Base-by-base conservation (phyloP, 2,113 vertebrate species). In the Corvus cornix region DNA sequence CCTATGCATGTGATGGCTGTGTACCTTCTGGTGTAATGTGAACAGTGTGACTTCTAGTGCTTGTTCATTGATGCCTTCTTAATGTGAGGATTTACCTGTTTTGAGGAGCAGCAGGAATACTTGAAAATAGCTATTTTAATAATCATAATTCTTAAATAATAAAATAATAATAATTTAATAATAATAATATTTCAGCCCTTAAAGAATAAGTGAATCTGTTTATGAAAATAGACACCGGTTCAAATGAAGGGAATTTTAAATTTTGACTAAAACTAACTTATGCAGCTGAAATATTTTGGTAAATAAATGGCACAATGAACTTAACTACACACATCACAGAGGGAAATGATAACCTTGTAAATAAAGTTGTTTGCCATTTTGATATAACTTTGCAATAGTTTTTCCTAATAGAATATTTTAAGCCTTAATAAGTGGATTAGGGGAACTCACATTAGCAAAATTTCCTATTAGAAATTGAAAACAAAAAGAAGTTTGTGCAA, bases 151-250 rank as follows among this genome's bases (percentile, higher is more conserved):
- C 3, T 48, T 53, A 24, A 84, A 59, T 17, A 59, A 41, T 44
- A 31, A 27, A 22, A 27, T 58, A 92, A 27, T 58, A 92, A 48
- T 73, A 84, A 27, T 68, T 95, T 87, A 92, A 39, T 30, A 59
- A 52, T 28, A 53, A 19, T 91, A 90, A 62, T 90, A 87, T 60
- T 79, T 90, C 92, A 83, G 20, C 23, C 10, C 26, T 84, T 96
- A 96, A 95, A 86, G 84, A 89, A 77, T 90, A 94, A 84, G 68
- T 33, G 67, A 16, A 83, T 91, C 52, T 88, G 59, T 77, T 44
- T 63, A 84, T 84, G 93, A 97, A 96, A 96, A 80, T 41, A 94
- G 79, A 66, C 49, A 72, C 8, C 85, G 51, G 59, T 91, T 95
- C 48, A 89, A 60, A 84, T 77, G 30, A 95, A 91, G 51, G 6